Evolutionary conservation across 2,113 vertebrate genomes (phyloP).

Genomic region (Plestiodon gilberti): DNA sequence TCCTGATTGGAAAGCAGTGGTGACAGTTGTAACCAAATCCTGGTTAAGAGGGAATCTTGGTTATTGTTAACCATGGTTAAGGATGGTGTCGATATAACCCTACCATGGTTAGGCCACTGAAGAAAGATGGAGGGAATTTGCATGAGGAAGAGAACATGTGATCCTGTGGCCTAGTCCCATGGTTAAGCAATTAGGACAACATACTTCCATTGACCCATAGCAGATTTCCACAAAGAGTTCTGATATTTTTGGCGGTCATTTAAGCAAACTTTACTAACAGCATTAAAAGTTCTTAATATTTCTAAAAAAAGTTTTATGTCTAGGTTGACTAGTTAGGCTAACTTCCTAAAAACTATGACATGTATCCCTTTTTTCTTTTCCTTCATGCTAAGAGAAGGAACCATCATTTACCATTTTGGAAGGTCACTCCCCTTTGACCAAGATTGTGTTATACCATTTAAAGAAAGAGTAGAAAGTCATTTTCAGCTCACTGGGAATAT

Average conservation of each 20-base stretch:
- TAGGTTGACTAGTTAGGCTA: neutral
- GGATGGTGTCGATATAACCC: neutral
- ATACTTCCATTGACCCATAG: neutral
- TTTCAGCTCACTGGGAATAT: constrained; percentile 37
- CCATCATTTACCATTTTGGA: neutral
- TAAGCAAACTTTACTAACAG: neutral
- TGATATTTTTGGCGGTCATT: neutral
- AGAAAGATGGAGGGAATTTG: neutral
- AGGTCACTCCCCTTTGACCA: constrained; percentile 51
- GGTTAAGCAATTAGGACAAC: neutral
- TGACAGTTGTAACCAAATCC: neutral
- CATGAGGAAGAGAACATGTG: neutral
- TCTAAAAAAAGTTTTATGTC: neutral
- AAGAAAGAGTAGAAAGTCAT: constrained; percentile 52
- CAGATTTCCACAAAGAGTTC: neutral
- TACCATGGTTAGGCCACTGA: neutral
- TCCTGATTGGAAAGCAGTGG: too few relatives aligned
- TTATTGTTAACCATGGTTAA: neutral
- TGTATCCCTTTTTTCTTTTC: neutral
- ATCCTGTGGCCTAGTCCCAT: neutral
- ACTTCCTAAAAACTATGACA: neutral
- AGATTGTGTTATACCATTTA: constrained; percentile 52
- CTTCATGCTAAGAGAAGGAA: neutral
- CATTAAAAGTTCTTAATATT: neutral
- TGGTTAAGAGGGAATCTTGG: neutral